Evolutionary conservation across 2,113 vertebrate genomes (phyloP).

Genomic region (Oophaga pumilio): DNA sequence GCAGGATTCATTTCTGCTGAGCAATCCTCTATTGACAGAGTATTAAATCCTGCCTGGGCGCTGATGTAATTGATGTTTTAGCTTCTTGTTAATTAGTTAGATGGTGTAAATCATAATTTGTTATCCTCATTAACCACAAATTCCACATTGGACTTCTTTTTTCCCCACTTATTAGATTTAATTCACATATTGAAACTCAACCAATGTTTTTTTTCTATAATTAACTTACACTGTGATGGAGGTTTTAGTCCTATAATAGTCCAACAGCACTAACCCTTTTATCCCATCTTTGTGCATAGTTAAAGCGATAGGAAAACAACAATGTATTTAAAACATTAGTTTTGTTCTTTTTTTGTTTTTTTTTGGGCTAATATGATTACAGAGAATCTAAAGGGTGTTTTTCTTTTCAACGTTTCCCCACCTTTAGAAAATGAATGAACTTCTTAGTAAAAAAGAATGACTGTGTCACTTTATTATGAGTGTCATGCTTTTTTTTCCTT

Average conservation of each 20-base stretch:
- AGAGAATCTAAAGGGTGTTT: too few species aligned
- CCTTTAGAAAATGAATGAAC: too few species aligned
- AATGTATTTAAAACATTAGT: too few species aligned
- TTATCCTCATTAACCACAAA: slow-evolving; percentile 7
- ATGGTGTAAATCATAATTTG: slow-evolving; percentile 26
- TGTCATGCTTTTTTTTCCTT: too few species aligned
- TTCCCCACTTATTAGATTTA: not conserved
- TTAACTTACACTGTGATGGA: not conserved
- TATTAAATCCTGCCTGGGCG: slow-evolving; percentile 3
- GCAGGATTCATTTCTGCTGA: slow-evolving; percentile 30
- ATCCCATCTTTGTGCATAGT: too few species aligned
- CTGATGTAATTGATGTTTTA: slow-evolving; percentile 33
- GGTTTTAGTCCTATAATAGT: not conserved
- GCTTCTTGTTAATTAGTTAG: slow-evolving; percentile 24
- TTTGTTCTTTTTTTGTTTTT: too few species aligned
- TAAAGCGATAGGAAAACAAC: too few species aligned
- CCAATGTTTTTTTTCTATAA: not conserved
- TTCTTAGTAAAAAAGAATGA: too few species aligned
- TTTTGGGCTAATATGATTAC: too few species aligned
- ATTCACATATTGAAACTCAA: slow-evolving; percentile 2
- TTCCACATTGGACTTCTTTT: not conserved
- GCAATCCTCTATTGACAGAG: slow-evolving; percentile 15
- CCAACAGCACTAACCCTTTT: too few species aligned
- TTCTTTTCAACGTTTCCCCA: too few species aligned
- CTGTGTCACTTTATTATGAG: too few species aligned